Evolutionary conservation across 2,113 vertebrate species (phyloP), one percentile per base, ranked within the genome.

Genomic region (Tragelaphus scriptus): DNA sequence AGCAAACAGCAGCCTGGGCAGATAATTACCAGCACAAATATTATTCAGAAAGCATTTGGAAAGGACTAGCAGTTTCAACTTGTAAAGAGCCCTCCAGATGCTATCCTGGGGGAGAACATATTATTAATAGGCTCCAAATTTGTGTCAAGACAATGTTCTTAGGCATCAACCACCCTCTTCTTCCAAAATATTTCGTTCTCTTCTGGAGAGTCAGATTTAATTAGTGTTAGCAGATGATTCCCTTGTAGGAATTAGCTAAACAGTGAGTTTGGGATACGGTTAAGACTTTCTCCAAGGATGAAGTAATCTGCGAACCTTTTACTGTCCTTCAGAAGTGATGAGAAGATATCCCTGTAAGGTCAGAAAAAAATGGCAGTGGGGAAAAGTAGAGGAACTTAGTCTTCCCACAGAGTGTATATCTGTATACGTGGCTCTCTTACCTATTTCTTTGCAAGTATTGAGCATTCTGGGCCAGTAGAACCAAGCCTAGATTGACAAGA

Each of bases 1-100:
- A 91, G 94, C 53, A 93, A 97, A 97, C 68, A 91, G 79, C 75
- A 94, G 84, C 49, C 95, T 93, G 79, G 90, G 92, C 89, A 68
- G 68, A 90, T 92, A 88, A 88, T 96, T 91, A 44, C 75, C 90
- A 95, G 88, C 7, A 15, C 79, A 94, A 10, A 91, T 94, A 30
- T 91, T 61, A 88, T 90, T 84, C 91, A 81, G 15, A 88, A 96
- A 95, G 95, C 53, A 23, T 96, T 77, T n/a, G 79, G 90, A 93
- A 81, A 36, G 65, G 93, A 61, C 88, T 86, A 81, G 77, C 30
- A 28, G 68, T 82, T 97, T 96, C 80, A 81, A 95, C 88, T 85
- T 65, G n/a, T n/a, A 55, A 44, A 58, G 80, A 51, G 79, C 13
- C 32, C 68, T 68, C 8, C 75, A 7, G 63, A 51, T 15, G n/a